These are phyloP conservation scores for Natator depressus DNA, from an alignment of 2,113 vertebrate genomes.

Conservation along the genomic window DNA sequence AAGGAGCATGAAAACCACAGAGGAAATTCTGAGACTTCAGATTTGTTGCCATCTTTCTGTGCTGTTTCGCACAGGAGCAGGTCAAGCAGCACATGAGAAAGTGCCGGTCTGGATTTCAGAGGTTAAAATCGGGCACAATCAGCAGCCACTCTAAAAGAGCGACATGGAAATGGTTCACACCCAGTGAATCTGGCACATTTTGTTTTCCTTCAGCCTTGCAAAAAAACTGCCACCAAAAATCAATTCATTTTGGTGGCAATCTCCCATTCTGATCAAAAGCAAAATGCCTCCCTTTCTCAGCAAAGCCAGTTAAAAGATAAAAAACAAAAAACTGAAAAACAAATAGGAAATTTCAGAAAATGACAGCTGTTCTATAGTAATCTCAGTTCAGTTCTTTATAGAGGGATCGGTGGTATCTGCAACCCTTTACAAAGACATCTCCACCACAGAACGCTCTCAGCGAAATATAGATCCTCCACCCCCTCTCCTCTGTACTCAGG, in stretches of 20 bases:
- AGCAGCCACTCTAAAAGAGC: not conserved
- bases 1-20: not conserved
- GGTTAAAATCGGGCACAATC: not conserved
- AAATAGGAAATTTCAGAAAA: not conserved
- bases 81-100: not conserved
- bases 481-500: too few relatives aligned
- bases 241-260: not conserved
- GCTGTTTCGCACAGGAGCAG: not conserved
- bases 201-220: not conserved
- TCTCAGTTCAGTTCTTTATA: not conserved
- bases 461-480: too few relatives aligned
- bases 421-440: not conserved
- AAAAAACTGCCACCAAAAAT: not conserved
- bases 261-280: not conserved
- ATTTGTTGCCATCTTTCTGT: not conserved
- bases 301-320: not conserved
- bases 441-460: not conserved
- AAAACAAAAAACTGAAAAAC: not conserved
- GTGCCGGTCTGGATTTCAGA: not conserved
- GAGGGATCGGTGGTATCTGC: not conserved
- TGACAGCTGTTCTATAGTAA: not conserved
- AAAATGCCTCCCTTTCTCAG: not conserved
- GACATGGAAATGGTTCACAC: not conserved
- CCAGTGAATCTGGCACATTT: not conserved
- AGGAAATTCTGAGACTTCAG: fast-evolving